phyloP scores from a whole-genome alignment of 2,797 vertebrate species.

The Trematomus bernacchii region DNA sequence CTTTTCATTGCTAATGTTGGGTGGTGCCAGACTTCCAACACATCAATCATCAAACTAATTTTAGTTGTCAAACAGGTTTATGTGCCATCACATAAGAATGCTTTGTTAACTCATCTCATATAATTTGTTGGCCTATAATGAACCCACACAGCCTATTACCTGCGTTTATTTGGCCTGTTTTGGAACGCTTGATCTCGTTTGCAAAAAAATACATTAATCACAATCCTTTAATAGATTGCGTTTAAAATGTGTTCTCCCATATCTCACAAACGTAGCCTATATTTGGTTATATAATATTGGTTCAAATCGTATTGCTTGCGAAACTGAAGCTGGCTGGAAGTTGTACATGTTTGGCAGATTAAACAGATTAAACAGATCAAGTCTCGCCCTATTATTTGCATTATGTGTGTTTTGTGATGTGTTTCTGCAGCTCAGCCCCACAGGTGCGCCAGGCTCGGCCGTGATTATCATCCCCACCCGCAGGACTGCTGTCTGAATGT shows the following conservation, averaged over 20 bases:
- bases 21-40: background rate
- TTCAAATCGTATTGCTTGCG: background rate
- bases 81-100: background rate
- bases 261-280: too few species aligned
- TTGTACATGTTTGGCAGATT: background rate
- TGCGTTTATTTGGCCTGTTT: background rate
- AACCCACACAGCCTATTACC: too few species aligned
- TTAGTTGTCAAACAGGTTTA: constrained; percentile 4
- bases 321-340: background rate
- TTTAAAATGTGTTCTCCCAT: background rate
- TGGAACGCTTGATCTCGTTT: background rate
- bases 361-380: background rate
- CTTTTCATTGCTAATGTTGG: background rate
- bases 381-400: background rate
- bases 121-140: background rate
- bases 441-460: constrained; percentile 46
- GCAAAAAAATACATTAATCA: background rate
- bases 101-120: background rate
- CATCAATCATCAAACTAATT: background rate
- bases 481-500: constrained; percentile 42
- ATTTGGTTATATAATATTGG: too few species aligned
- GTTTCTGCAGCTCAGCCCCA: constrained; percentile 21
- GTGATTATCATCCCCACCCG: constrained; percentile 26
- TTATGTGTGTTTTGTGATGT: background rate
- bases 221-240: background rate